Conservation (phyloP, 2,797 vertebrate species). For the Miichthys miiuy region DNA sequence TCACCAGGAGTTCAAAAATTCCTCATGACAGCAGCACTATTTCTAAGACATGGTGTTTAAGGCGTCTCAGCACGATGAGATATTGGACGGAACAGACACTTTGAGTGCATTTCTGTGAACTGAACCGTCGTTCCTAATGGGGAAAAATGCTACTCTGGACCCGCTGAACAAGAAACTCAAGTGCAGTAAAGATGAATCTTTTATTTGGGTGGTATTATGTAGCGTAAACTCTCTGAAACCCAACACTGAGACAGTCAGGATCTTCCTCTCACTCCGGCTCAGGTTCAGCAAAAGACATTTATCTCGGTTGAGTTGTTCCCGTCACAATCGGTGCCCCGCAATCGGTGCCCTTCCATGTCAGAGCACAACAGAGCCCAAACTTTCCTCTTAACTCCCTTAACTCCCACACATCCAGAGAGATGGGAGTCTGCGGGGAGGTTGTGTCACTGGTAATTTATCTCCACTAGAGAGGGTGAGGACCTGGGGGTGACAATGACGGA, state of each 20-base stretch:
- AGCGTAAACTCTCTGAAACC: neutral
- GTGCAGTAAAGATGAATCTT: neutral
- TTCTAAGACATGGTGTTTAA: neutral
- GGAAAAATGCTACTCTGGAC: neutral
- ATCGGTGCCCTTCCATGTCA: slow-evolving; percentile 25
- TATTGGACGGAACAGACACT: neutral
- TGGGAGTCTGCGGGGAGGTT: slow-evolving; percentile 56
- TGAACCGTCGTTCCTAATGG: neutral
- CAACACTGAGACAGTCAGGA: neutral
- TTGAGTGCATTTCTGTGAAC: slow-evolving; percentile 6
- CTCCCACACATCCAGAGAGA: slow-evolving; percentile 44
- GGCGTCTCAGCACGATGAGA: neutral
- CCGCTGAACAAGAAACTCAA: slow-evolving; percentile 5
- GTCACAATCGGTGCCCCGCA: slow-evolving; percentile 27
- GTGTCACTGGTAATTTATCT: slow-evolving; percentile 72
- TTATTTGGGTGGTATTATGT: neutral
- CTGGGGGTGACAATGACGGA: slow-evolving; percentile 56
- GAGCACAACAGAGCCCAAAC: slow-evolving; percentile 27
- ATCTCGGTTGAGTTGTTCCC: slow-evolving; percentile 51
- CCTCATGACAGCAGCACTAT: neutral
- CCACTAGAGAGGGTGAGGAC: slow-evolving; percentile 44
- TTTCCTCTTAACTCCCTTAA: slow-evolving; percentile 55
- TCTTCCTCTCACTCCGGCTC: slow-evolving; percentile 6
- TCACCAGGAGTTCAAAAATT: neutral
- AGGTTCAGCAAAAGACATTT: slow-evolving; percentile 58